Evolutionary conservation across 2,888 invertebrate species (phyloP).

Genomic region (Aradus depressus): DNA sequence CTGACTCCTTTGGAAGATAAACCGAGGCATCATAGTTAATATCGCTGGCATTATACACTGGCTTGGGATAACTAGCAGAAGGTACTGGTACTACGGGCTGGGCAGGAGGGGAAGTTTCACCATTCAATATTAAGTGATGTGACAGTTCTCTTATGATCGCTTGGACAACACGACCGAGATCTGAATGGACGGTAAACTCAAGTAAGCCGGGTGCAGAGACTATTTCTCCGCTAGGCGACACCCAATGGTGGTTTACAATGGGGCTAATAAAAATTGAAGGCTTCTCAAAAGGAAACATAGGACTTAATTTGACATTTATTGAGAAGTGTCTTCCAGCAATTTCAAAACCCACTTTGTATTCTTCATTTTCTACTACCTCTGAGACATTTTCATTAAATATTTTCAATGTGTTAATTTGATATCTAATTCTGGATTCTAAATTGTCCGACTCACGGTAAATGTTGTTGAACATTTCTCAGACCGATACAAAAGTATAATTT

Average conservation of each 20-base stretch:
- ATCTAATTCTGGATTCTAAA: constrained; percentile 28
- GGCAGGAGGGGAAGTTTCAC: constrained; percentile 27
- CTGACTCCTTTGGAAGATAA: constrained; percentile 7
- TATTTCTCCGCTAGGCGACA: constrained; percentile 56
- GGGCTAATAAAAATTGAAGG: constrained; percentile 59
- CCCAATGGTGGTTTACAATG: constrained; percentile 57
- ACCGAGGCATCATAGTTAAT: constrained; percentile 4
- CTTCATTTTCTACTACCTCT: constrained; percentile 56
- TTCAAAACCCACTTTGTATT: constrained; percentile 59
- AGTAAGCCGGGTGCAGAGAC: constrained; percentile 61
- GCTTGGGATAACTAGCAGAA: constrained; percentile 9
- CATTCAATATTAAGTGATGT: constrained; percentile 42
- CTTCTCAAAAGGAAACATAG: constrained; percentile 64
- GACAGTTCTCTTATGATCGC: constrained; percentile 64
- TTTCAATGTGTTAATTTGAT: constrained; percentile 70
- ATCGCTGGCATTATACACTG: constrained; percentile 8
- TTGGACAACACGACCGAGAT: constrained; percentile 68
- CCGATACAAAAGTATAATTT: neutral
- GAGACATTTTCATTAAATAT: constrained; percentile 71
- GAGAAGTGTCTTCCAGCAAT: constrained; percentile 53
- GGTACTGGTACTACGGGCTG: constrained; percentile 17
- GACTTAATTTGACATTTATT: constrained; percentile 52
- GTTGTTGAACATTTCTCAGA: constrained; percentile 15
- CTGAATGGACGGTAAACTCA: constrained; percentile 66
- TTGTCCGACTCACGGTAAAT: constrained; percentile 27